These are phyloP conservation scores for Scolopax rusticola DNA, from an alignment of 2,797 vertebrate genomes.

Conservation along the genomic window DNA sequence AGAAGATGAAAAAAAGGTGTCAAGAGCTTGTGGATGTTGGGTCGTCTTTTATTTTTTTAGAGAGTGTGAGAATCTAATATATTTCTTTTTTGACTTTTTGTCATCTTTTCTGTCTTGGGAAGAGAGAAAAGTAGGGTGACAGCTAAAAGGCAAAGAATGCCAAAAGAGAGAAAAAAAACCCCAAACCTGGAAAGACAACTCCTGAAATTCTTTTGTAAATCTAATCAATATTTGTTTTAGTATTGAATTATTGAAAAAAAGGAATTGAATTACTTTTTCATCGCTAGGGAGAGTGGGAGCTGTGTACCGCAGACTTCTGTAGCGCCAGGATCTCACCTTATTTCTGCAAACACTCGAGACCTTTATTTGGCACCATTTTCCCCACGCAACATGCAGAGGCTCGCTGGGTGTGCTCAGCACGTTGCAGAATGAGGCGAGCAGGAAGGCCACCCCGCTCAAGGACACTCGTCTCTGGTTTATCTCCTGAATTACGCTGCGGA, in stretches of 20 bases:
- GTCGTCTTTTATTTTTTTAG: background rate
- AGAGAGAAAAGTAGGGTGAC: background rate
- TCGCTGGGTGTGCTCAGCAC: background rate
- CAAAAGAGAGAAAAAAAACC: background rate
- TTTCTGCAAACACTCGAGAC: background rate
- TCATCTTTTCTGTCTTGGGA: background rate
- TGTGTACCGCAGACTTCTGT: background rate
- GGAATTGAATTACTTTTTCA: background rate
- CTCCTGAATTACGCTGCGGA: background rate
- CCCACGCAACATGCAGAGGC: background rate
- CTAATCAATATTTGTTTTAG: background rate
- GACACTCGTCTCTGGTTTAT: background rate
- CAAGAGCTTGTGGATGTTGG: background rate
- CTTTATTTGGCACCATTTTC: background rate
- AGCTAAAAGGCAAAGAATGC: background rate
- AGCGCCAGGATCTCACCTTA: fast-evolving
- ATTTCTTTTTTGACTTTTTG: background rate
- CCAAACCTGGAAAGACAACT: background rate
- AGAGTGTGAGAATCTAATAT: background rate
- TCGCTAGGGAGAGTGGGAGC: background rate
- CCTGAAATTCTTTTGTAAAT: background rate
- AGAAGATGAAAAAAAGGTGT: background rate
- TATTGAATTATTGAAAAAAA: background rate
- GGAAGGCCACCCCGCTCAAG: background rate
- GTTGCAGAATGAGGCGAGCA: background rate